These are phyloP conservation scores for Coreius guichenoti DNA, from an alignment of 2,797 vertebrate genomes.

Conservation along the genomic window DNA sequence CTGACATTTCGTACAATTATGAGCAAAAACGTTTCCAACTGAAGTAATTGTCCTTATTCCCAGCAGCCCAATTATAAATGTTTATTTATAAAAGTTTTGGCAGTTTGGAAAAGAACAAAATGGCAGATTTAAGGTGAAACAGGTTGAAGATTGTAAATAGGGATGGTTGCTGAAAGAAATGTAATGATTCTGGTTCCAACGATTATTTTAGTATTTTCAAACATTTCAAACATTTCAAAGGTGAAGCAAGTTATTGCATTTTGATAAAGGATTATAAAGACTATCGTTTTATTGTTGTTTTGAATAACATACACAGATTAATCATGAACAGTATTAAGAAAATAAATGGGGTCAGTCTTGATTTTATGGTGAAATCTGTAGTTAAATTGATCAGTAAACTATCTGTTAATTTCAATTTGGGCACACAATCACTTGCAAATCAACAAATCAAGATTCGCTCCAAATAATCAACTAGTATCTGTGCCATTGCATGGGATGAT, in stretches of 20 bases:
- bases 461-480: not conserved
- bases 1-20: not conserved
- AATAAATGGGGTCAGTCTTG: not conserved
- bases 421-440: not conserved
- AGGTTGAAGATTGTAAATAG: not conserved
- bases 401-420: not conserved
- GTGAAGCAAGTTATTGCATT: not conserved
- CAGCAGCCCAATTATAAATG: not conserved
- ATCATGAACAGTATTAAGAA: not conserved
- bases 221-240: not conserved
- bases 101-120: not conserved
- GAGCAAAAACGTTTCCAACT: not conserved
- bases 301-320: not conserved
- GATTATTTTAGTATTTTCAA: not conserved
- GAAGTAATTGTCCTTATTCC: not conserved
- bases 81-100: not conserved
- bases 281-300: not conserved
- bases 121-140: not conserved
- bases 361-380: not conserved
- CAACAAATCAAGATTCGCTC: not conserved
- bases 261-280: not conserved
- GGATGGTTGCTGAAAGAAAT: not conserved
- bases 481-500: constrained; percentile 23
- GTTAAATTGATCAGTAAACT: not conserved
- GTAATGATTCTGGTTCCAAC: not conserved